Conservation (phyloP, 2,797 vertebrate species). For the Pygocentrus nattereri region DNA sequence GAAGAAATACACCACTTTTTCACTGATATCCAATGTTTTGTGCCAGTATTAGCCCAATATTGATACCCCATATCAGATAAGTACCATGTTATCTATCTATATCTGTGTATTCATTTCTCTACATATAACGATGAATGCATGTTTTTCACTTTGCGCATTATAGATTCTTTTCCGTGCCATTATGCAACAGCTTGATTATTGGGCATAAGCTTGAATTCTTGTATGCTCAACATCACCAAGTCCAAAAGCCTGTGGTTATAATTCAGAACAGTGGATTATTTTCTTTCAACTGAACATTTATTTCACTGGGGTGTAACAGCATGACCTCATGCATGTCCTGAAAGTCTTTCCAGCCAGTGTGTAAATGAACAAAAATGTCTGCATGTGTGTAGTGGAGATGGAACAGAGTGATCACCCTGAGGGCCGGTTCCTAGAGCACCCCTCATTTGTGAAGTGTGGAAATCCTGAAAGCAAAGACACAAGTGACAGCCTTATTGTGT, state of each 20-base stretch:
- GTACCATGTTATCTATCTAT: too few species aligned
- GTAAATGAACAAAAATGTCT: conserved; percentile 19
- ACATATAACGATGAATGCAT: too few species aligned
- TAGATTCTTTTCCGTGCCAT: not conserved
- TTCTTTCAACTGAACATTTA: conserved; percentile 12
- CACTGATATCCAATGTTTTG: too few species aligned
- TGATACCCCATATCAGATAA: too few species aligned
- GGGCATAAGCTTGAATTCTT: not conserved
- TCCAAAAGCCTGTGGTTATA: conserved; percentile 20
- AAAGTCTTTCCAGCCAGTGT: not conserved
- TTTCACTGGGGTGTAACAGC: conserved; percentile 35
- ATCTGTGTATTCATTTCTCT: too few species aligned
- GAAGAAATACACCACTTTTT: too few species aligned
- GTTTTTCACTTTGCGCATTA: not conserved
- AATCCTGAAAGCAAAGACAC: not conserved
- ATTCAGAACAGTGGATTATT: conserved; percentile 9
- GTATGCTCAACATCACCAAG: not conserved
- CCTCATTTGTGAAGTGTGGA: not conserved
- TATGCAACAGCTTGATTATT: not conserved
- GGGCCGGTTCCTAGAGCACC: not conserved
- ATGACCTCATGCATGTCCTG: conserved; percentile 38
- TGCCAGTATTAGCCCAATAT: too few species aligned
- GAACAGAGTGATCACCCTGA: not conserved
- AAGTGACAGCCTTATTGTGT: not conserved
- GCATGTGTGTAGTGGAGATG: not conserved